phyloP scores from a whole-genome alignment of 2,113 vertebrate species.

The Zosterops hypoxanthus region DNA sequence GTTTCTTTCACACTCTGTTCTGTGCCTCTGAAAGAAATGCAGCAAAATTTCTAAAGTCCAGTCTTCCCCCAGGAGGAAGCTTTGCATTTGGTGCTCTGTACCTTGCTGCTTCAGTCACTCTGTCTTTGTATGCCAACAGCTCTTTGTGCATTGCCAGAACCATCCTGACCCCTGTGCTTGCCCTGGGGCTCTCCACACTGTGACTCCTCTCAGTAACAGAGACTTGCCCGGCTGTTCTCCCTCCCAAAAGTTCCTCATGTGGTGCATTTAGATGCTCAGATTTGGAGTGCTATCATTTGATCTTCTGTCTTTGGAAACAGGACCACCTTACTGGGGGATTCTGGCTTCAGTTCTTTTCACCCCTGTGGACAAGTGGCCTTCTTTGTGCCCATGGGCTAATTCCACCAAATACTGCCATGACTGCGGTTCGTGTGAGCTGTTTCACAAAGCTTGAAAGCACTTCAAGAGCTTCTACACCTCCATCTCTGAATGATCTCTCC shows the following conservation, averaged over 20 bases:
- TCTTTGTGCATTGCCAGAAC: neutral
- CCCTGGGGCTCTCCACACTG: neutral
- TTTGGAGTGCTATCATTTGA: neutral
- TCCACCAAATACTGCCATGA: neutral
- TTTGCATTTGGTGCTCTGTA: neutral
- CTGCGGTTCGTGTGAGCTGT: neutral
- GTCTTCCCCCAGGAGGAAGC: neutral
- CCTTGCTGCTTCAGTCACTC: neutral
- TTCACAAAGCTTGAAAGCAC: neutral
- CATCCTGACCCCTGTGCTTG: accelerated
- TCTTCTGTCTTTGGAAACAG: neutral
- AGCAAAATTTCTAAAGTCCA: neutral
- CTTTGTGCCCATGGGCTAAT: accelerated
- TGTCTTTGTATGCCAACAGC: neutral
- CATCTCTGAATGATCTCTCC: neutral
- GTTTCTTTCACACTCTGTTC: neutral
- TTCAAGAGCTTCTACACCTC: neutral
- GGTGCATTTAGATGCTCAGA: neutral
- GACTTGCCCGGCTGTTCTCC: neutral
- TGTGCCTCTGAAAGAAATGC: neutral
- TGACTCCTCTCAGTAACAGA: neutral
- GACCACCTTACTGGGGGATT: neutral
- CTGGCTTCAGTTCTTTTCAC: neutral
- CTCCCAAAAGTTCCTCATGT: neutral
- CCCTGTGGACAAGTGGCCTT: neutral